Conservation (phyloP, 2,113 vertebrate genomes). For the Gasterosteus aculeatus region DNA sequence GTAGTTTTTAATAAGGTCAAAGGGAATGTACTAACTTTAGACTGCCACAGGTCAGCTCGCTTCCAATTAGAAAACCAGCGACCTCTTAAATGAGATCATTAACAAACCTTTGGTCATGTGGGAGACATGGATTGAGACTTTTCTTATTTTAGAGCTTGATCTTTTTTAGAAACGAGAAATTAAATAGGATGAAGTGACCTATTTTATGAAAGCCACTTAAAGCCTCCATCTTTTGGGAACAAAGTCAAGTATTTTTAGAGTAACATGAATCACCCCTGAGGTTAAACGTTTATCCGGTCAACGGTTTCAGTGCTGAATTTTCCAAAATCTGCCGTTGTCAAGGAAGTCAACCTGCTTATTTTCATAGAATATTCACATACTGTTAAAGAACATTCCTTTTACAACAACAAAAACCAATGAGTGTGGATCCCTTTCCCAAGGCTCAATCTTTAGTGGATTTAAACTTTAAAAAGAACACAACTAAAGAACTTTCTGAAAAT, state of each 20-base stretch:
- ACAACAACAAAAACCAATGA: no score
- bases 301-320: not conserved
- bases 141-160: conserved; percentile 61
- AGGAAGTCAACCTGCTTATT: not conserved
- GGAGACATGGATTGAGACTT: conserved; percentile 63
- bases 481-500: not conserved
- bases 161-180: conserved; percentile 51
- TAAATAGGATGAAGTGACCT: conserved; percentile 68
- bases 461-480: not conserved
- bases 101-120: conserved; percentile 64
- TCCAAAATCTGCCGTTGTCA: not conserved
- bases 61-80: conserved; percentile 71
- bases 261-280: not conserved
- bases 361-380: not conserved
- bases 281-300: conserved; percentile 14
- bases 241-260: conserved; percentile 39
- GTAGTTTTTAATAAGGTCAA: conserved; percentile 57
- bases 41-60: conserved; percentile 40
- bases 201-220: conserved; percentile 68
- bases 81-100: conserved; percentile 79
- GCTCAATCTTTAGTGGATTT: not conserved
- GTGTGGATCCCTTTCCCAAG: not conserved
- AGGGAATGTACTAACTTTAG: conserved; percentile 65
- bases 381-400: not conserved
- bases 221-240: conserved; percentile 52